Base-by-base conservation (phyloP, 2,797 vertebrate genomes). In the Heliangelus exortis region DNA sequence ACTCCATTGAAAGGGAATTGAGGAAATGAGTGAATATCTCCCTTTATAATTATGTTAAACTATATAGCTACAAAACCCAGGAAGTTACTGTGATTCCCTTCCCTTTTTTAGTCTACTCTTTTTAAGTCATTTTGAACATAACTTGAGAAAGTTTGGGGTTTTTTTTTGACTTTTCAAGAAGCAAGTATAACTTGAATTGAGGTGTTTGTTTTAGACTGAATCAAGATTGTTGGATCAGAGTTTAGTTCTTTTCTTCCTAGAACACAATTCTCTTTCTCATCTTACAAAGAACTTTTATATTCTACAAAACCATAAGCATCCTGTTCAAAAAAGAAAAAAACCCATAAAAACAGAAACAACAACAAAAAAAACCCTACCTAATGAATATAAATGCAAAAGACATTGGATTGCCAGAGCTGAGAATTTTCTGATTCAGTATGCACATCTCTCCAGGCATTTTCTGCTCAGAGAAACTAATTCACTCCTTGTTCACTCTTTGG, bases 391-490 rank as follows among this genome's bases (percentile, higher is more conserved):
- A 87, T 72, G 54, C 14, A 61, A 88, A 89, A 59, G 7, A 55
- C 28, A 31, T 14, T 41, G 45, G 28, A 71, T 74, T 94, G 33
- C 17, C 84, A 92, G 75, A 83, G 53, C 69, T 91, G 47, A 71
- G 76, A 61, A 43, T 91, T 68, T 93, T n/a, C 19, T 87, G 75
- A 74, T 87, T 90, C 6, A 2, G 25, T 85, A 83, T 74, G 34
- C 74, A 84, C 75, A 76, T 73, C 71, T 92, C 67, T 78, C 55
- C 66, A 92, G 62, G 58, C 61, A 53, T 36, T 63, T 34, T 87
- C 6, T 95, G 7, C 51, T 54, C 54, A 72, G 59, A 82, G 57
- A 67, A 91, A 73, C 88, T 81, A 88, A 87, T 90, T 91, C 58
- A 73, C 18, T 84, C 28, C 62, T 58, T 81, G 22, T 86, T 91